These are phyloP conservation scores for Acromyrmex heyeri DNA, from an alignment of 1,140 invertebrate genomes.

Conservation along the genomic window DNA sequence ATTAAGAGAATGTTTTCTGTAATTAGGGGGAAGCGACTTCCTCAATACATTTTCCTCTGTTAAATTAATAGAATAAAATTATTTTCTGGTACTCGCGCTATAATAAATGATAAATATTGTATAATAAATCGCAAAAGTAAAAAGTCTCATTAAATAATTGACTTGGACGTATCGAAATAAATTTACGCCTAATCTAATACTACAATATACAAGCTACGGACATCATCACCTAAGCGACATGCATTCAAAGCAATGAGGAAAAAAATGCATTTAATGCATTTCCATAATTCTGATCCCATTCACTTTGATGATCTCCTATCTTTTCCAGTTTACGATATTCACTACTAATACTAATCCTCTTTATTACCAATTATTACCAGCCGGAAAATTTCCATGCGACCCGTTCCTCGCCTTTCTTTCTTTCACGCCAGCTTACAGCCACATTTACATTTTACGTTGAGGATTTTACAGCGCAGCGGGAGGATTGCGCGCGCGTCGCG, in stretches of 20 bases:
- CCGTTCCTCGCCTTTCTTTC: conserved; percentile 26
- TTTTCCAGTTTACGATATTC: conserved; percentile 29
- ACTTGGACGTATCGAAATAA: neutral
- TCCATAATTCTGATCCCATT: conserved; percentile 27
- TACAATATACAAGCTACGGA: neutral
- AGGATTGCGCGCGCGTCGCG: conserved; percentile 47
- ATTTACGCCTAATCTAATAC: neutral
- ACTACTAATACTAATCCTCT: conserved; percentile 48
- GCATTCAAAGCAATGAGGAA: neutral
- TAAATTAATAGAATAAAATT: neutral
- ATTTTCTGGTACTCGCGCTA: neutral
- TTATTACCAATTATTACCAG: conserved; percentile 55
- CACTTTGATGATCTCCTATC: conserved; percentile 6
- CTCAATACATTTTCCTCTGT: neutral
- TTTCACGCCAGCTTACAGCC: conserved; percentile 41
- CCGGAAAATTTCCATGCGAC: conserved; percentile 37
- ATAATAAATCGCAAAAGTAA: neutral
- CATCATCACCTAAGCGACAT: neutral
- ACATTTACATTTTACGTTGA: conserved; percentile 55
- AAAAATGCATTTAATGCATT: conserved; percentile 18
- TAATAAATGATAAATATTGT: no score
- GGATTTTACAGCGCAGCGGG: conserved; percentile 32
- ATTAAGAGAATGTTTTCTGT: neutral
- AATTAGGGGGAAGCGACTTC: neutral
- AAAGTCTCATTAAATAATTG: neutral